Evolutionary conservation across 23 tunicate species (phyloP), one percentile per base, ranked within the genome.

Genomic region (Halocynthia roretzi): DNA sequence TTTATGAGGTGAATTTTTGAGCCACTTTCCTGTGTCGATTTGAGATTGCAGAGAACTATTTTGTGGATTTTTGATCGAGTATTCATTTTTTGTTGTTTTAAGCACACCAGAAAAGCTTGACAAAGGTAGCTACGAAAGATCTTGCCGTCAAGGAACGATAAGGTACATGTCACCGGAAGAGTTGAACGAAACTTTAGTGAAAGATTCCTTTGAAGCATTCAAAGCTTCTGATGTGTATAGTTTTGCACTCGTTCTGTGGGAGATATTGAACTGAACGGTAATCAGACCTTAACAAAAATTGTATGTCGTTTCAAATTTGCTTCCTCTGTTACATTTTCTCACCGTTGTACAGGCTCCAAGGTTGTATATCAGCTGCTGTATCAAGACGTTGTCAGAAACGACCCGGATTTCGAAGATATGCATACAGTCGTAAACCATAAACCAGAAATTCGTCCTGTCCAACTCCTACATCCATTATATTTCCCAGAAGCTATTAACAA

Each of bases 101-200:
- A 31, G 44, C 44, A 31, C 44, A 31, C 44, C 44, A 72, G 90
- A 48, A 50, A 53, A 54, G 8, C 78, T 92, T 18, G 85, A 92
- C 58, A 70, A 87, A 18, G 98, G 90, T 8, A 50, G 65, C 8
- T 82, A 86, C 75, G 86, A 81, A 7, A 67, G 69, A 50, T 82
- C 91, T 9, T 22, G 11, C n/a, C 56, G 85, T 50, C 92, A 82
- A 56, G 99, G 99, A 12, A 96, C 99, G 19, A 87, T 76, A 20
- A 74, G 99, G 12, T 96, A 96, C 78, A 96, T 96, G 99, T 80
- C 99, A 8, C 99, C 99, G 21, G 99, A 96, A 67, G 83, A 89
- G 15, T 81, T 96, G 23, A 61, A 69, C 71, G 79, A 86, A 68
- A 81, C 68, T 10, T 89, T 72, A 22, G 80, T 80, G 64, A 80